These are phyloP conservation scores for Tragelaphus buxtoni DNA, from an alignment of 2,113 vertebrate species.

Conservation along the genomic window DNA sequence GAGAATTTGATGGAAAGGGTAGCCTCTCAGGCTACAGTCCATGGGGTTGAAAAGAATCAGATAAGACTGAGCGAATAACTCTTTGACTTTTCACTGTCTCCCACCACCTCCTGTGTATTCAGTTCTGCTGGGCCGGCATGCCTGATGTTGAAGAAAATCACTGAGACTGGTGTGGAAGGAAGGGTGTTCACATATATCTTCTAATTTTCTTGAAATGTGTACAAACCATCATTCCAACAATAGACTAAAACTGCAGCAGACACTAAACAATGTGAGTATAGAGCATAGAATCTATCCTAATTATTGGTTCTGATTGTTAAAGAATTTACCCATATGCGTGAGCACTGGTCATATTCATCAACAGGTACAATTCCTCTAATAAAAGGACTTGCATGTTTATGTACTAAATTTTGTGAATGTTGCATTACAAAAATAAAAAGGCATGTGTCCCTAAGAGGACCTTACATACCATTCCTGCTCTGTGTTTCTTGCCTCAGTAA, in stretches of 20 bases:
- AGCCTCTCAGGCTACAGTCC: not conserved
- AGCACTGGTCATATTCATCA: not conserved
- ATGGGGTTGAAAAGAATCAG: not conserved
- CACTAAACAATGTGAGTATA: not conserved
- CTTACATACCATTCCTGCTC: not conserved
- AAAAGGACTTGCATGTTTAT: not conserved
- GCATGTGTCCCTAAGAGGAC: not conserved
- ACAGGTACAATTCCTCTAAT: not conserved
- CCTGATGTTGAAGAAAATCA: conserved; percentile 93
- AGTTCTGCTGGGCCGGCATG: conserved; percentile 80
- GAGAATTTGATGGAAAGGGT: not conserved
- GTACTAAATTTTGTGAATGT: not conserved
- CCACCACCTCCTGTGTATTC: conserved; percentile 52
- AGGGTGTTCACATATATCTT: conserved; percentile 92
- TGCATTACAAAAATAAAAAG: not conserved
- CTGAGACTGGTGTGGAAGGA: conserved; percentile 91
- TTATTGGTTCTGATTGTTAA: not conserved
- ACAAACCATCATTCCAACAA: not conserved
- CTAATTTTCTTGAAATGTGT: conserved; percentile 39
- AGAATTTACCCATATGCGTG: not conserved
- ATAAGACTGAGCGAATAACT: not conserved
- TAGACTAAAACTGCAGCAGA: not conserved
- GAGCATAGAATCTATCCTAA: not conserved
- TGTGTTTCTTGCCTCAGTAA: not conserved
- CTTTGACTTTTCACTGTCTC: conserved; percentile 48